Evolutionary conservation across 2,113 vertebrate genomes (phyloP), one percentile per base, ranked within the genome.

Genomic region (Spea multiplicata): DNA sequence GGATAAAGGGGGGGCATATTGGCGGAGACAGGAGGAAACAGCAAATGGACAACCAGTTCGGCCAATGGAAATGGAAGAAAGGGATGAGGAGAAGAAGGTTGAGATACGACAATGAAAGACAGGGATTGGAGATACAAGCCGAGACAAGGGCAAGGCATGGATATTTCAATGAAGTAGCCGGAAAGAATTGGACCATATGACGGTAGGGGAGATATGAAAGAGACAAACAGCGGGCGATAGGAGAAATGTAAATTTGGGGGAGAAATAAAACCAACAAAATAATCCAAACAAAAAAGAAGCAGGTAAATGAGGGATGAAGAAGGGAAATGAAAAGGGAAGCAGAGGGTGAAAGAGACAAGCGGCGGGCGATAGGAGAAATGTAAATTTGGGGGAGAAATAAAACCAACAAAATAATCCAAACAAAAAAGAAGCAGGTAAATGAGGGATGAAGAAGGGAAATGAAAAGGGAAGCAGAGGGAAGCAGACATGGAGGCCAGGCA

Each of bases 51-150:
- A 68, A 59, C 49, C 48, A 14, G 48, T 57, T 62, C 82, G 87
- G 84, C 71, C 8, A 85, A 83, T 66, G 49, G 76, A 87, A 83
- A 82, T 65, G 68, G 72, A 65, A 87, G 79, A 78, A 46, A 81
- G 71, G 83, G 86, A 87, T 83, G 84, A 80, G 83, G 82, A 88
- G 82, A 82, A 82, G 74, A 80, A 78, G 81, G 82, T 80, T 83
- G 71, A 81, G 81, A 79, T 78, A 82, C 81, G 85, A 74, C 73
- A 30, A 30, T 30, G 81, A 82, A 74, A 75, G 14, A 84, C 85
- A 84, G 44, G 59, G 76, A 86, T 72, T 83, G 85, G 14, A 49
- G 67, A 17, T 47, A 49, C 16, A 68, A 8, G 65, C 50, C 13
- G 49, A 75, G 14, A 74, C 55, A 30, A 49, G 48, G 30, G 30